Conservation (phyloP, 2,797 vertebrate genomes). For the Babyrousa celebensis region DNA sequence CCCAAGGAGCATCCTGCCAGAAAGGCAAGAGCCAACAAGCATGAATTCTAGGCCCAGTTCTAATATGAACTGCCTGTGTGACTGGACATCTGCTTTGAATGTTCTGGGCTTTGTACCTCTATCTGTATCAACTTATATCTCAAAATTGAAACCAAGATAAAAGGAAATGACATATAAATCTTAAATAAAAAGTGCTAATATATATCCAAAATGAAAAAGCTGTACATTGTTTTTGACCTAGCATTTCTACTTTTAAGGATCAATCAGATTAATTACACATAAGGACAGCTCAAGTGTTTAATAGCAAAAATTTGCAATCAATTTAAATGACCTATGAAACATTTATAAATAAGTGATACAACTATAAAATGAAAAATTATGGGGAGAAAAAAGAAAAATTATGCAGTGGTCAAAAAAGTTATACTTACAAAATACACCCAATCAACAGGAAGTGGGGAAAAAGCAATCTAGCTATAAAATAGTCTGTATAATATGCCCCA, state of each 20-base stretch:
- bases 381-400: background rate
- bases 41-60: background rate
- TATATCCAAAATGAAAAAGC: background rate
- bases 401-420: slow-evolving; percentile 16
- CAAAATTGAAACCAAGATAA: slow-evolving; percentile 55
- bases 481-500: background rate
- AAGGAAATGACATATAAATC: background rate
- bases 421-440: background rate
- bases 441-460: background rate
- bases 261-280: background rate
- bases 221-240: background rate
- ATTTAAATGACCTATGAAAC: slow-evolving; percentile 32
- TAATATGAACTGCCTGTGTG: background rate
- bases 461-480: slow-evolving; percentile 5
- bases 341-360: background rate
- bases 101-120: background rate
- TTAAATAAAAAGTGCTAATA: slow-evolving; percentile 5
- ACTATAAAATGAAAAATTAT: background rate
- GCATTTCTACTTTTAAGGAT: background rate
- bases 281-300: background rate
- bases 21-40: slow-evolving; percentile 7
- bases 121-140: background rate
- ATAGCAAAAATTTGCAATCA: slow-evolving; percentile 26
- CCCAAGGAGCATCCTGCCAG: background rate
- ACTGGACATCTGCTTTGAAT: background rate